Evolutionary conservation across 2,113 vertebrate species (phyloP).

Genomic region (Callionymus lyra): DNA sequence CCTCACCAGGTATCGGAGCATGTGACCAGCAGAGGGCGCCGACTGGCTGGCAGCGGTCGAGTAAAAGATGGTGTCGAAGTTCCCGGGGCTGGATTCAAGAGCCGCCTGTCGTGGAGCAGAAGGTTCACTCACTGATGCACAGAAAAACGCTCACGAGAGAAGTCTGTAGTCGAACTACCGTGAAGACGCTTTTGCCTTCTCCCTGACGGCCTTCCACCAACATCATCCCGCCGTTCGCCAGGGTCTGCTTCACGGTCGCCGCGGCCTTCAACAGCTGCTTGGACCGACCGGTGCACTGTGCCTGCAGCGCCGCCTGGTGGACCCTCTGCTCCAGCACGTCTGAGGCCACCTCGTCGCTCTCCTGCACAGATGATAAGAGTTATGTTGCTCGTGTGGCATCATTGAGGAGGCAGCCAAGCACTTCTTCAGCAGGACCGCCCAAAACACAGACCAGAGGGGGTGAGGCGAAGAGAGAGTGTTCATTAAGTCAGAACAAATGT

Average conservation of each 20-base stretch:
- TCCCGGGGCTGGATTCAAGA: conserved; percentile 50
- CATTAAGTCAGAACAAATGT: neutral
- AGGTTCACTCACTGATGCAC: neutral
- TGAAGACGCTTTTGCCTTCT: conserved; percentile 79
- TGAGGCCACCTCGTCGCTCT: conserved; percentile 18
- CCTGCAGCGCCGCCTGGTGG: conserved; percentile 63
- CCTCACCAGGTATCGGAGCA: conserved; percentile 66
- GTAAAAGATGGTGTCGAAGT: conserved; percentile 69
- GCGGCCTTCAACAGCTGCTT: conserved; percentile 50
- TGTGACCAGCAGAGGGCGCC: conserved; percentile 59
- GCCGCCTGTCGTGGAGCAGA: conserved; percentile 51
- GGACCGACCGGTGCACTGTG: conserved; percentile 57
- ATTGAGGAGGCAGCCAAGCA: too few species aligned
- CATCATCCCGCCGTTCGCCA: conserved; percentile 58
- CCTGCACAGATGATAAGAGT: conserved; percentile 23
- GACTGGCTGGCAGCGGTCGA: conserved; percentile 72
- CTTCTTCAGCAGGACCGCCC: too few species aligned
- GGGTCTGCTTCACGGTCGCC: conserved; percentile 42
- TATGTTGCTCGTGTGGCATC: neutral
- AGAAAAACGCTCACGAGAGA: neutral
- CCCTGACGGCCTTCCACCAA: conserved; percentile 68
- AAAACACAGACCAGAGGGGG: too few species aligned
- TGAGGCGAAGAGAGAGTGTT: neutral
- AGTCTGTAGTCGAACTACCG: conserved; percentile 23
- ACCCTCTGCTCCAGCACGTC: conserved; percentile 59